These are phyloP conservation scores for Heteronetta atricapilla DNA, from an alignment of 2,113 vertebrate genomes.

Conservation along the genomic window DNA sequence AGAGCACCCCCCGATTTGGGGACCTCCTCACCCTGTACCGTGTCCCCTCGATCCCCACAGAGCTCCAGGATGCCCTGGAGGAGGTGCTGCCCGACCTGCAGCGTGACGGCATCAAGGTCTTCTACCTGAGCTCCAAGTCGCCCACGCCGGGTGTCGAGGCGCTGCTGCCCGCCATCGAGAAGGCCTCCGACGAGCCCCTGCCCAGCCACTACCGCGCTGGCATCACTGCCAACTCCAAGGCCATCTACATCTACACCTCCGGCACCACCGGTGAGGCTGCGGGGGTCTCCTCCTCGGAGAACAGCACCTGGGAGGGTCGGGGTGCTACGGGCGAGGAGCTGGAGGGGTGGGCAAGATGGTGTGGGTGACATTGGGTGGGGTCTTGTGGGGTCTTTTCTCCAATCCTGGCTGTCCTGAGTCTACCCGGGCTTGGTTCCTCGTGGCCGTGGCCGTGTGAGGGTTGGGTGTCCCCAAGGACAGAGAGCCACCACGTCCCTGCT, in stretches of 20 bases:
- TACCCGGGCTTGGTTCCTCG: neutral
- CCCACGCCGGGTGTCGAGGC: constrained; percentile 66
- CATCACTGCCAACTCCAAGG: constrained; percentile 45
- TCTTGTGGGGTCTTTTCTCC: neutral
- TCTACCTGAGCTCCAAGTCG: constrained; percentile 68
- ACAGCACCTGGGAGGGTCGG: fast-evolving
- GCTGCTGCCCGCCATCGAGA: constrained; percentile 66
- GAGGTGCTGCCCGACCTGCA: constrained; percentile 78
- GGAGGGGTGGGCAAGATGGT: neutral
- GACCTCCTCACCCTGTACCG: fast-evolving
- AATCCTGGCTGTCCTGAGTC: fast-evolving
- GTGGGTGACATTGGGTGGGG: neutral
- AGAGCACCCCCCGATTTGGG: too few species aligned
- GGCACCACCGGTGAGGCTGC: constrained; percentile 80
- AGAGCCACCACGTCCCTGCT: fast-evolving
- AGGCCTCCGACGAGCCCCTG: constrained; percentile 59
- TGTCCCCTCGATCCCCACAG: constrained; percentile 22
- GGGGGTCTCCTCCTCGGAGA: neutral
- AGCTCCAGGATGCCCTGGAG: constrained; percentile 71
- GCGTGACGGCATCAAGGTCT: constrained; percentile 66
- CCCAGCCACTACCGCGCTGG: constrained; percentile 60
- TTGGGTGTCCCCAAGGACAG: neutral
- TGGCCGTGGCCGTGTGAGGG: fast-evolving
- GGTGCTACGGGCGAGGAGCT: neutral
- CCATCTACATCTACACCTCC: constrained; percentile 86